These are phyloP conservation scores for Camponotus pennsylvanicus DNA, from an alignment of 1,140 invertebrate genomes.

Conservation along the genomic window DNA sequence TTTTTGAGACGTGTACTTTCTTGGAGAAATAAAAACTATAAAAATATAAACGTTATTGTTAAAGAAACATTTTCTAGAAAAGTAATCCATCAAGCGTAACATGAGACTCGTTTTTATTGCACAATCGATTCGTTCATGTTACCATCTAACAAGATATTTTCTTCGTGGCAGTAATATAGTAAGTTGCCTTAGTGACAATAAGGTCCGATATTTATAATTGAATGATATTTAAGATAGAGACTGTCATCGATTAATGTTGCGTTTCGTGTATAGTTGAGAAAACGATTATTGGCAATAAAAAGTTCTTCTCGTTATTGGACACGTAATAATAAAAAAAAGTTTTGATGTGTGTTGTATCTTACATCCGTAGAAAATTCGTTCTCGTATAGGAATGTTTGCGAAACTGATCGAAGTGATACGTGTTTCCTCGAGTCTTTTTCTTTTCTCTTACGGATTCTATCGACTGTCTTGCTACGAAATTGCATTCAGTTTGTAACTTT, in stretches of 20 bases:
- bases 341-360: neutral
- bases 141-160: slow-evolving; percentile 3
- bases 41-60: neutral
- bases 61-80: neutral
- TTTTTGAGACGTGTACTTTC: neutral
- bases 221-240: neutral
- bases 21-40: neutral
- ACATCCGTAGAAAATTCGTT: slow-evolving; percentile 13
- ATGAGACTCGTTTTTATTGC: neutral
- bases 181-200: slow-evolving; percentile 4
- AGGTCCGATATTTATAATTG: slow-evolving; percentile 40
- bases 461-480: neutral
- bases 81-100: neutral
- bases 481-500: neutral
- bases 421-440: neutral
- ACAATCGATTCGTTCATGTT: neutral
- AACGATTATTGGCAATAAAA: slow-evolving; percentile 47
- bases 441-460: neutral
- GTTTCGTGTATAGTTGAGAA: neutral
- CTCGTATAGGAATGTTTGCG: neutral
- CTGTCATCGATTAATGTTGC: neutral
- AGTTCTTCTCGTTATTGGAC: slow-evolving; percentile 9
- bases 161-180: neutral
- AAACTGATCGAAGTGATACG: neutral
- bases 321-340: slow-evolving; percentile 7